Conservation (phyloP, 2,113 vertebrate genomes). For the Recurvirostra avosetta region DNA sequence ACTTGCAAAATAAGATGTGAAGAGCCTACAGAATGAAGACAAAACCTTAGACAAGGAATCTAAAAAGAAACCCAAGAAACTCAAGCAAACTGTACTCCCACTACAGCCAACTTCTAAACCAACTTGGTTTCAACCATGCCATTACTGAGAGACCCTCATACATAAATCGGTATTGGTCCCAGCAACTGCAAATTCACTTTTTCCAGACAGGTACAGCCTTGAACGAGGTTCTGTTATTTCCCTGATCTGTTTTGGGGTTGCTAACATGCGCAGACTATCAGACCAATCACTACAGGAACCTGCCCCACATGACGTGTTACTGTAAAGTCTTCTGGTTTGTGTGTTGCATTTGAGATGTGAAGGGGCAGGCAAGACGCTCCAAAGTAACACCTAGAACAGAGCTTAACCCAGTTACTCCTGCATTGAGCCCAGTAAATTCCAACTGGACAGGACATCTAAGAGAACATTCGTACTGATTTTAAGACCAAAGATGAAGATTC, state of each 20-base stretch:
- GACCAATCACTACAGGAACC: neutral
- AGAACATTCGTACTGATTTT: neutral
- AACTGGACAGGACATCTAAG: neutral
- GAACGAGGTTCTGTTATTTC: neutral
- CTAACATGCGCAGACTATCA: neutral
- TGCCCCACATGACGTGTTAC: accelerated
- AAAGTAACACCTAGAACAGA: neutral
- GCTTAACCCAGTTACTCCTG: neutral
- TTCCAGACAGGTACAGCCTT: neutral
- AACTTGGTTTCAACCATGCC: neutral
- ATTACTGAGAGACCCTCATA: neutral
- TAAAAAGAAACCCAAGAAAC: neutral
- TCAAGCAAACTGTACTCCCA: neutral
- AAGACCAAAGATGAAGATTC: neutral
- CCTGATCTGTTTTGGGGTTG: neutral
- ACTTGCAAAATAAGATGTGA: neutral
- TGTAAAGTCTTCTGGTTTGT: neutral
- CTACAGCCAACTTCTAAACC: neutral
- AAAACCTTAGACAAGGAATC: neutral
- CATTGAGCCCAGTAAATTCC: neutral
- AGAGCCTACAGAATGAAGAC: neutral
- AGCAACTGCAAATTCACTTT: neutral
- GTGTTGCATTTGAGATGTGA: neutral
- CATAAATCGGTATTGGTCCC: neutral
- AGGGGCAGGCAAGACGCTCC: neutral